Evolutionary conservation across 2,888 invertebrate genomes (phyloP).

Genomic region (Spisula subtruncata): DNA sequence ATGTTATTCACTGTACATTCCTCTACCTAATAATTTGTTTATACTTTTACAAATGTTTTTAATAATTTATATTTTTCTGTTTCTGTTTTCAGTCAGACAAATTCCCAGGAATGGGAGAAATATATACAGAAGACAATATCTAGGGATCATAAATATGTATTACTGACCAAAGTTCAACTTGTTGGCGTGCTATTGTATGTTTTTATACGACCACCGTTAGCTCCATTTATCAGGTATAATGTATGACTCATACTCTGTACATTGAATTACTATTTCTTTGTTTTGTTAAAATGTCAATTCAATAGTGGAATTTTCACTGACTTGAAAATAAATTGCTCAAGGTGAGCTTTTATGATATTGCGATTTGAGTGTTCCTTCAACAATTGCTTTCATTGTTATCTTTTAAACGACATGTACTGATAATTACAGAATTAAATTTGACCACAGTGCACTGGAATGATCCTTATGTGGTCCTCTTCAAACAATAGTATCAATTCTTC

Average conservation of each 20-base stretch:
- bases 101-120: conserved; percentile 97
- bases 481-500: too few species aligned
- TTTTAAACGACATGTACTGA: too few species aligned
- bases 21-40: too few species aligned
- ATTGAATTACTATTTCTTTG: not conserved
- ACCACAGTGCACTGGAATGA: too few species aligned
- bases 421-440: too few species aligned
- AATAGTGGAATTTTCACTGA: not conserved
- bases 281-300: not conserved
- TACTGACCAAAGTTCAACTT: conserved; percentile 97
- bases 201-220: conserved; percentile 96
- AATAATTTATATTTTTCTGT: not conserved
- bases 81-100: conserved; percentile 92
- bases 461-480: too few species aligned
- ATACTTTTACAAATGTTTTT: too few species aligned
- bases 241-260: not conserved
- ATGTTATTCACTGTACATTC: too few species aligned
- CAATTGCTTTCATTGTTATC: too few species aligned
- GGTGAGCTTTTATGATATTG: too few species aligned
- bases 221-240: conserved; percentile 92
- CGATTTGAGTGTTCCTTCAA: too few species aligned
- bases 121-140: conserved; percentile 97
- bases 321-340: too few species aligned
- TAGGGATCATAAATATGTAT: conserved; percentile 95
- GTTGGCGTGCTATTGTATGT: conserved; percentile 99